These are phyloP conservation scores for Mystacornis crossleyi DNA, from an alignment of 2,113 vertebrate genomes.

Conservation along the genomic window DNA sequence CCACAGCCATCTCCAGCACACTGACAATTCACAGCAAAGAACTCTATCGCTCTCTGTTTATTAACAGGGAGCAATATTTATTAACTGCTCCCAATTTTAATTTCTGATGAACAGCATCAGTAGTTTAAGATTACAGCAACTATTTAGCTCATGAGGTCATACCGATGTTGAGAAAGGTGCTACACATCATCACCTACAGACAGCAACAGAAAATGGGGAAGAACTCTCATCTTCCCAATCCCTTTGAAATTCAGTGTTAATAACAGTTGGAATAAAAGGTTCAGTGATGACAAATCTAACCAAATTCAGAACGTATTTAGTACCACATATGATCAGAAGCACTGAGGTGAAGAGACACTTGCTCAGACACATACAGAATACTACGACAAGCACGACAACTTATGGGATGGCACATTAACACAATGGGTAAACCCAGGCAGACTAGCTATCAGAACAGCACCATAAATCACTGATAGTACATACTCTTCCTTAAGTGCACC, in stretches of 20 bases:
- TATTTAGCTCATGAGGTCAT: not conserved
- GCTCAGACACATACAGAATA: not conserved
- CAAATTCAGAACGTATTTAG: not conserved
- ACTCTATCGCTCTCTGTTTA: not conserved
- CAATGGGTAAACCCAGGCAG: not conserved
- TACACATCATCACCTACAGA: not conserved
- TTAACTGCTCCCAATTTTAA: not conserved
- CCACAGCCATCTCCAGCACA: not conserved
- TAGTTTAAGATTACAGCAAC: not conserved
- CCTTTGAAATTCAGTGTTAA: not conserved
- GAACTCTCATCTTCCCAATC: not conserved
- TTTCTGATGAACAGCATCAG: not conserved
- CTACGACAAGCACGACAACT: not conserved
- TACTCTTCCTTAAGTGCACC: constrained; percentile 97
- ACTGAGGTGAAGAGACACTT: not conserved
- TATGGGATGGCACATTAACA: not conserved
- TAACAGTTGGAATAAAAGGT: not conserved
- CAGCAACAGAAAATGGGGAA: not conserved
- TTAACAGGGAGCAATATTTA: no score
- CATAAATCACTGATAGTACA: constrained; percentile 24
- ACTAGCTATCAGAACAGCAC: not conserved
- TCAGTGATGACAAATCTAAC: not conserved
- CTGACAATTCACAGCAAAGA: not conserved
- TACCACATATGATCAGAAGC: not conserved
- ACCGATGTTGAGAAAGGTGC: not conserved